Evolutionary conservation across 2,888 invertebrate genomes (phyloP), one percentile per base, ranked within the genome.

Genomic region (Lepidocyrtinus sp.): DNA sequence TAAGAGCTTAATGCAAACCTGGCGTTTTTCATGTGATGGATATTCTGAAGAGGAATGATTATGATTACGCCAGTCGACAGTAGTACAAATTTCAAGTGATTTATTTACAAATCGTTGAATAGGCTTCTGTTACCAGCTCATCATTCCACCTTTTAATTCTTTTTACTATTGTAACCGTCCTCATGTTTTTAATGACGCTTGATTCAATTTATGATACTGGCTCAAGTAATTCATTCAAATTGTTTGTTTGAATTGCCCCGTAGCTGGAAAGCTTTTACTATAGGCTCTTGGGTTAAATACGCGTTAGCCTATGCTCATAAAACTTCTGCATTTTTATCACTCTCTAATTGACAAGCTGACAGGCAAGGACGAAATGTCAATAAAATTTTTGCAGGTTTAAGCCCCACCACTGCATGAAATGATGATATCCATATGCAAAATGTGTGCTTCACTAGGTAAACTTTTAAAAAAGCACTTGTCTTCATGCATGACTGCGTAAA

Each of bases 361-460:
- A 75, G 55, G 75, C 75, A 75, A 75, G 75, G 75, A 75, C 75
- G 69, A 68, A 75, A 75, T 75, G 69, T 75, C 69, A 68, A 75
- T 75, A 72, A 64, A 72, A 72, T 62, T 21, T 62, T n/a, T 62
- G 2, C n/a, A n/a, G n/a, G n/a, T n/a, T n/a, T n/a, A n/a, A n/a
- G n/a, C n/a, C n/a, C n/a, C n/a, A n/a, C n/a, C n/a, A n/a, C n/a
- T n/a, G n/a, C n/a, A n/a, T n/a, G n/a, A n/a, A n/a, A n/a, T n/a
- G n/a, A n/a, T n/a, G n/a, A n/a, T n/a, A n/a, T n/a, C n/a, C n/a
- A n/a, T 62, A 21, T 45, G 36, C 36, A 36, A 21, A 67, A 67
- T 45, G 7, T 67, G 46, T 12, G 64, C 63, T 25, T 24, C 24
- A 17, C 22, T 3, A 36, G 5, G 36, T 12, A 36, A 36, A 36